Percentiles rank a stretch among this genome's conserved stretches.
Evolutionary conservation across 2,113 vertebrate genomes (phyloP).

Genomic region (Aix galericulata): DNA sequence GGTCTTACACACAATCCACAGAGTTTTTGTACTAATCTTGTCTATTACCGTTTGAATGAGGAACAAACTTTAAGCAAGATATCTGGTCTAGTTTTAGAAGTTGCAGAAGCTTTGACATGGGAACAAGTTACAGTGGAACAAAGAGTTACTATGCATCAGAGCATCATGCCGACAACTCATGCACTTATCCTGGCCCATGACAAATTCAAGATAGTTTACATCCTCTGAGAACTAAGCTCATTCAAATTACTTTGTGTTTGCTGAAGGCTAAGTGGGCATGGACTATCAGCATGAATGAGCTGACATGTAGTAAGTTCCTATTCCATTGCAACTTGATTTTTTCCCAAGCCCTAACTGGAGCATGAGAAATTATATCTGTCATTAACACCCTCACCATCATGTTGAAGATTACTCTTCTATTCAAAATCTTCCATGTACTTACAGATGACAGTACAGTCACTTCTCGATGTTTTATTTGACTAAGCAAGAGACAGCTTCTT

Average conservation of each 20-base stretch:
- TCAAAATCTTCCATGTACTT: background rate
- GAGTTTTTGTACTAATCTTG: background rate
- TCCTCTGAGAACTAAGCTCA: background rate
- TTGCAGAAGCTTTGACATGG: background rate
- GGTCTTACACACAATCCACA: background rate
- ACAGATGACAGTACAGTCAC: background rate
- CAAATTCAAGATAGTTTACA: background rate
- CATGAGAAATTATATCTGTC: background rate
- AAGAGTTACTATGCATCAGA: background rate
- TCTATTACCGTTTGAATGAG: background rate
- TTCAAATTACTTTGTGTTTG: background rate
- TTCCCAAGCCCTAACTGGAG: background rate
- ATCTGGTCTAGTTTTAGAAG: constrained; percentile 3
- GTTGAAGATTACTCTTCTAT: background rate
- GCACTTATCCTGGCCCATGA: background rate
- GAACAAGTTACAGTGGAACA: background rate
- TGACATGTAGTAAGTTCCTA: background rate
- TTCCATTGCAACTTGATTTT: background rate
- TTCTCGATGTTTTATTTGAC: background rate
- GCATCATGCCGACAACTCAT: background rate
- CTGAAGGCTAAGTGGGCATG: background rate
- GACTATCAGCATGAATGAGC: background rate
- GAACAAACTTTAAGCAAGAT: constrained; percentile 7
- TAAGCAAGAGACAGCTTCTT: background rate
- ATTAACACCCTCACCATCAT: background rate